These are phyloP conservation scores for Cottus gobio DNA, from an alignment of 2,113 vertebrate species.

Conservation along the genomic window DNA sequence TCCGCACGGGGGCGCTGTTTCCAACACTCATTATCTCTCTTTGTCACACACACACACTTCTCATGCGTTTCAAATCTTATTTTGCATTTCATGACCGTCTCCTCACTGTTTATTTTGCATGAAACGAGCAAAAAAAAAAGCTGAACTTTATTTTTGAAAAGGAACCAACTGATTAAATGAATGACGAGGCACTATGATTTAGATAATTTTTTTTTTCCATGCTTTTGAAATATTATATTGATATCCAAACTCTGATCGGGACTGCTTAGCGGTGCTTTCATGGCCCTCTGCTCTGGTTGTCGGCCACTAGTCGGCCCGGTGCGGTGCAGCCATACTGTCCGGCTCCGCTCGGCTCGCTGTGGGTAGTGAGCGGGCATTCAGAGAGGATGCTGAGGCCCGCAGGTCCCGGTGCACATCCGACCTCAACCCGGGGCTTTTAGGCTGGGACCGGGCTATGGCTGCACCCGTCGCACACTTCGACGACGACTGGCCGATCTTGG, in stretches of 20 bases:
- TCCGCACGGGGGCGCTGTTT: constrained; percentile 40
- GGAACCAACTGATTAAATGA: neutral
- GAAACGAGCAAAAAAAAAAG: neutral
- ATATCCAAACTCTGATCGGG: neutral
- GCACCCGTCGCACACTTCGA: constrained; percentile 84
- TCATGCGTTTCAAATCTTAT: neutral
- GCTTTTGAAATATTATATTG: neutral
- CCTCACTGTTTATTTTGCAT: neutral
- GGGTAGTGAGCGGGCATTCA: constrained; percentile 30
- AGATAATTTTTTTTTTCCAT: neutral
- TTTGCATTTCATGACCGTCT: neutral
- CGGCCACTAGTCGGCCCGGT: constrained; percentile 38
- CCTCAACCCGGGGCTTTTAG: constrained; percentile 36
- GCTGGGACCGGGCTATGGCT: constrained; percentile 84
- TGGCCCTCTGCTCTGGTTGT: neutral
- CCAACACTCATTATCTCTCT: neutral
- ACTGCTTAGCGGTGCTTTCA: neutral
- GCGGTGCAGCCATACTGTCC: constrained; percentile 38
- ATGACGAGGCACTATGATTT: neutral
- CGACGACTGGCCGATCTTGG: constrained; percentile 88
- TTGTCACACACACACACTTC: neutral
- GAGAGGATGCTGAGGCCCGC: constrained; percentile 71
- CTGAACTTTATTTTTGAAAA: neutral
- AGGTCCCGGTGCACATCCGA: constrained; percentile 21
- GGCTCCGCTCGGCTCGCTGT: neutral